Evolutionary conservation across 2,113 vertebrate genomes (phyloP).

Genomic region (Procavia capensis): DNA sequence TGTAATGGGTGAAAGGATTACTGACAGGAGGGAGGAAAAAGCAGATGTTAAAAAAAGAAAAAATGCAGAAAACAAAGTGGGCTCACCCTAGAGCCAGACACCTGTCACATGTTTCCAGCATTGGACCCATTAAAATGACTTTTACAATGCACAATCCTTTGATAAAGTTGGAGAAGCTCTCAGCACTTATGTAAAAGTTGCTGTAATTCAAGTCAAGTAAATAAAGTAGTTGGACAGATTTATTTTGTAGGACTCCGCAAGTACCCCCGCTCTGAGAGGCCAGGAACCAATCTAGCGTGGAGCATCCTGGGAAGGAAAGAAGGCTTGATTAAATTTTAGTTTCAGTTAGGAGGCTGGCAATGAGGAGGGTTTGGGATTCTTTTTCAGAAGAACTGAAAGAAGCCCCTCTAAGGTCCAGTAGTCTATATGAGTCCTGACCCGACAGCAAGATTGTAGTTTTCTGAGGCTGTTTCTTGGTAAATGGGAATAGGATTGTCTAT

Average conservation of each 20-base stretch:
- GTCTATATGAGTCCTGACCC: neutral
- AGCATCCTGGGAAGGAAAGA: neutral
- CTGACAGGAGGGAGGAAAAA: neutral
- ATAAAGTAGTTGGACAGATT: neutral
- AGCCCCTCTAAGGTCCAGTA: neutral
- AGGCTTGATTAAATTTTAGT: neutral
- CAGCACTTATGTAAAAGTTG: neutral
- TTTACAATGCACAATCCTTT: neutral
- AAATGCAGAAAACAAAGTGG: too few relatives aligned
- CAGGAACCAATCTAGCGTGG: neutral
- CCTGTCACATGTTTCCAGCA: neutral
- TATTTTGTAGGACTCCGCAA: too few relatives aligned
- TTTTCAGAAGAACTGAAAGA: neutral
- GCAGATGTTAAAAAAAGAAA: neutral
- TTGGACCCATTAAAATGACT: neutral
- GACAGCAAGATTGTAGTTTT: neutral
- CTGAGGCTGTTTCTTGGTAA: constrained; percentile 32
- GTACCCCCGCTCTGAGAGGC: neutral
- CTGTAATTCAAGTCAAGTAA: neutral
- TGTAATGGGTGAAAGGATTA: constrained; percentile 4
- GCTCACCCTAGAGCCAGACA: neutral
- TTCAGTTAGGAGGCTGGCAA: neutral
- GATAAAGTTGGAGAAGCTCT: neutral
- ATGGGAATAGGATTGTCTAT: neutral
- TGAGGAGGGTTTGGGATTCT: neutral